These are phyloP conservation scores for Camponotus fellah DNA, from an alignment of 2,888 invertebrate genomes.

Conservation along the genomic window DNA sequence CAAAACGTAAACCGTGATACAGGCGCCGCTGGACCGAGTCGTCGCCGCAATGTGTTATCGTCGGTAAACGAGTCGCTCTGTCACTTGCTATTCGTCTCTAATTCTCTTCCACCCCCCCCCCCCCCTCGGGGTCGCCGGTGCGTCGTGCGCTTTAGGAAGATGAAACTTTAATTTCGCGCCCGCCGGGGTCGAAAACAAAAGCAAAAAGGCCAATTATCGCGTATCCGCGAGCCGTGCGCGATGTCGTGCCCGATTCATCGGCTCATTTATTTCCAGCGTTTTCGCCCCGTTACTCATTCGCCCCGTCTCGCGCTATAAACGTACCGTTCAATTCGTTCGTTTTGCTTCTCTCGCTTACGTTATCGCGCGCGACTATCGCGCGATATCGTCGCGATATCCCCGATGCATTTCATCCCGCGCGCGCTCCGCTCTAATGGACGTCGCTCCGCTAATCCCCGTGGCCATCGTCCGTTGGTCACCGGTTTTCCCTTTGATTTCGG, in stretches of 20 bases:
- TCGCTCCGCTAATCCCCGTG: background rate
- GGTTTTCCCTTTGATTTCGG: slow-evolving; percentile 56
- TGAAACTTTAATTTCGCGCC: slow-evolving; percentile 72
- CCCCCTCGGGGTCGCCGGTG: background rate
- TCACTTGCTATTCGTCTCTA: slow-evolving; percentile 74
- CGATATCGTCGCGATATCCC: slow-evolving; percentile 40
- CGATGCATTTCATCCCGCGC: slow-evolving; percentile 48
- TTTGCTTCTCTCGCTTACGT: slow-evolving; percentile 32
- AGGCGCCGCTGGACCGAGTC: slow-evolving; percentile 74
- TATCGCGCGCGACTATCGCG: slow-evolving; percentile 27
- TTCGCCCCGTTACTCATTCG: slow-evolving; percentile 46
- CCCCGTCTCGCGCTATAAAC: slow-evolving; percentile 14
- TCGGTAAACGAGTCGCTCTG: slow-evolving; percentile 72
- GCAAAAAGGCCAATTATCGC: slow-evolving; percentile 57
- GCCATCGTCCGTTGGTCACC: slow-evolving; percentile 35
- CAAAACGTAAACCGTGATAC: slow-evolving; percentile 76
- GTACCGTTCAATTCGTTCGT: background rate
- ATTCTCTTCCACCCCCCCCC: slow-evolving; percentile 47
- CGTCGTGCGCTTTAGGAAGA: slow-evolving; percentile 67
- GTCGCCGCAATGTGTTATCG: slow-evolving; percentile 76
- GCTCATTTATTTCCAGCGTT: slow-evolving; percentile 53
- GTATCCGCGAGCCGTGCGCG: slow-evolving; percentile 30
- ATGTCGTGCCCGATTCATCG: slow-evolving; percentile 50
- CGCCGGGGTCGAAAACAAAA: slow-evolving; percentile 59
- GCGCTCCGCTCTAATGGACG: too few species aligned